These are phyloP conservation scores for Campylomormyrus numenius DNA, from an alignment of 2,113 vertebrate genomes.

Conservation along the genomic window DNA sequence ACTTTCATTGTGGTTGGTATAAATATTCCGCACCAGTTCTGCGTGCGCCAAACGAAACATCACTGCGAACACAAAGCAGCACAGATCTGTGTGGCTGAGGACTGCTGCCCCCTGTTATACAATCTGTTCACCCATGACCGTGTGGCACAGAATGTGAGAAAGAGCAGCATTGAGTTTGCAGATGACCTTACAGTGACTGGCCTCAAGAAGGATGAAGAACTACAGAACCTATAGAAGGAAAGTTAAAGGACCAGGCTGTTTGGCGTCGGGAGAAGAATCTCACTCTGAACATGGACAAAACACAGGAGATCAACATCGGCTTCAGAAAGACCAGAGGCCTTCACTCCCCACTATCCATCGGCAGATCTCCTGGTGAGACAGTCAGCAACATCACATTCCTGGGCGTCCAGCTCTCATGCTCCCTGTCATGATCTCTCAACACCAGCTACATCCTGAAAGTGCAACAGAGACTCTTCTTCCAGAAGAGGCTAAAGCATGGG, in stretches of 20 bases:
- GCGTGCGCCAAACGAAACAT: background rate
- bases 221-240: background rate
- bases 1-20: background rate
- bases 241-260: background rate
- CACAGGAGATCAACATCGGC: background rate
- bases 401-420: background rate
- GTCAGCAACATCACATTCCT: background rate
- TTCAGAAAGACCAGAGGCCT: background rate
- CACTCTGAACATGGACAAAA: background rate
- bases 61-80: background rate
- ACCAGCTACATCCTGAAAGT: background rate
- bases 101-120: background rate
- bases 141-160: background rate
- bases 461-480: background rate
- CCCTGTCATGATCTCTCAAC: background rate
- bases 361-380: background rate
- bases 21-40: background rate
- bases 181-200: background rate
- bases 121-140: background rate
- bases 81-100: background rate
- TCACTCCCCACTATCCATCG: background rate
- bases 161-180: background rate
- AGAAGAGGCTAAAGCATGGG: background rate
- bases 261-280: background rate
- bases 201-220: background rate